phyloP scores from a whole-genome alignment of 2,113 vertebrate species.

The Gasterosteus aculeatus region DNA sequence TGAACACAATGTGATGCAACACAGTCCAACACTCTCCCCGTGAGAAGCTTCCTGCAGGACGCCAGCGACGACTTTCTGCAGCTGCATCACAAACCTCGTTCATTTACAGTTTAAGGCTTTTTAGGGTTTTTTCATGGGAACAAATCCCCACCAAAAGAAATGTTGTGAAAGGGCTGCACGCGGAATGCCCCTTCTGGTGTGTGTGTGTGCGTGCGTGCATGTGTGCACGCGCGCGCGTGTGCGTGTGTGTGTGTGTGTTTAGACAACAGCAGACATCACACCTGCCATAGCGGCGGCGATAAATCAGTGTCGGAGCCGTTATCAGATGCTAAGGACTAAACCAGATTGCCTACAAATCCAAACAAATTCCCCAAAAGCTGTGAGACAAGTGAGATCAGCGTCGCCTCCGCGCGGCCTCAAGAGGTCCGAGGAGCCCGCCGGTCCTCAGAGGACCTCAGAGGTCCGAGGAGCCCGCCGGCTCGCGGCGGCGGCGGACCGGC shows the following conservation, averaged over 20 bases:
- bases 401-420: neutral
- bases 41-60: neutral
- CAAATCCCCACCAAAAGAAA: neutral
- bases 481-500: no score
- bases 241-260: neutral
- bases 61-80: neutral
- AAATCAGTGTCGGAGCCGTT: slow-evolving; percentile 31
- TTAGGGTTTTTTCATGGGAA: neutral
- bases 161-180: neutral
- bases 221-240: no score
- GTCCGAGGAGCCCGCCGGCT: no score
- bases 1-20: neutral
- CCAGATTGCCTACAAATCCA: slow-evolving; percentile 35
- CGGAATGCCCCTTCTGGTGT: neutral
- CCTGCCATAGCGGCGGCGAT: slow-evolving; percentile 27
- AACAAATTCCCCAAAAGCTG: slow-evolving; percentile 36
- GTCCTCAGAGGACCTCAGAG: no score
- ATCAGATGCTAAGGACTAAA: slow-evolving; percentile 38
- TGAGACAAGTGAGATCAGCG: slow-evolving; percentile 3
- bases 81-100: neutral
- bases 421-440: no score
- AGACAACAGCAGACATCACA: slow-evolving; percentile 35
- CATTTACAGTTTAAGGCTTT: no score
- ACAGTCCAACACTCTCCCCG: neutral
- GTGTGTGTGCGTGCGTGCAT: neutral